Base-by-base conservation (phyloP, 1,140 invertebrate species). In the Solenopsis fugax region DNA sequence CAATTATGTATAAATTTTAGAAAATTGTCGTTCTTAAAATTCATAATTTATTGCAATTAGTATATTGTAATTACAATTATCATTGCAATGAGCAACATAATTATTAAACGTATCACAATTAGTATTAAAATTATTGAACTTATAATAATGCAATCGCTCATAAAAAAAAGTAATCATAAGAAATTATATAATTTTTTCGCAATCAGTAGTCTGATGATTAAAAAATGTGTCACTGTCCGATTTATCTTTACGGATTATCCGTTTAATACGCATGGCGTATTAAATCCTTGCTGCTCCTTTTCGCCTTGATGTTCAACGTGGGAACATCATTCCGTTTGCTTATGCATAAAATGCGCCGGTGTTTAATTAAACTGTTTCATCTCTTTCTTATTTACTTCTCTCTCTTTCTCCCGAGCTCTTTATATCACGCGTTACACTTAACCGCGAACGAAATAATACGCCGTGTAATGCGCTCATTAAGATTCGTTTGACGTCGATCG, bases 401-500 rank as follows among this genome's bases (percentile, higher is more conserved):
- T n/a, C n/a, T n/a, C 7, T 13, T 24, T 37, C 50, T 24, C 12
- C 6, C 4, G 13, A 12, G 10, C 50, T 29, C 37, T 72, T 18
- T 34, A 29, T 21, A 24, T 60, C 34, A 60, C 24, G 7, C 41
- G 54, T 73, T 60, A 24, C 29, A 48, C 21, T 72, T 73, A 73
- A 75, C 45, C 4, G 21, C 41, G 48, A 67, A 12, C 64, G 41
- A 80, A 37, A 81, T 86, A 72, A 72, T 37, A 52, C 45, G 4
- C 50, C 37, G 18, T 50, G 45, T 71, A 71, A 86, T 58, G n/a
- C 37, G 48, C 69, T 76, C 48, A 77, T 86, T 62, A 86, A 72
- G 73, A 72, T 62, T 78, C 48, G 73, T 86, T 52, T 54, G 18
- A 37, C 88, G 37, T 82, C 9, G 85, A 81, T 72, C 58, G 21